Evolutionary conservation across 2,888 invertebrate species (phyloP).

Genomic region (Neoascia interrupta): DNA sequence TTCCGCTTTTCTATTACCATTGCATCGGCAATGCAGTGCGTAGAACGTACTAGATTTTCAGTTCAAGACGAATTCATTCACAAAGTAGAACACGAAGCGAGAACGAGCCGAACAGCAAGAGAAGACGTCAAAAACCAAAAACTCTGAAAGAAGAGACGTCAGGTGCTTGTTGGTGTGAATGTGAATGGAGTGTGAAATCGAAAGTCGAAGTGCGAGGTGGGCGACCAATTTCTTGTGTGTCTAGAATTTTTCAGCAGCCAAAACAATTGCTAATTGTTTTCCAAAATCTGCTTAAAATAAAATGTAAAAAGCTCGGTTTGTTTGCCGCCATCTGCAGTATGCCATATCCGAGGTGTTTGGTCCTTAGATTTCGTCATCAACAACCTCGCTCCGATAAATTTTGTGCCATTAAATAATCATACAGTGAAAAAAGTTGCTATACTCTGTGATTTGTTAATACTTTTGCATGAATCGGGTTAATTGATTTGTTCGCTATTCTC

Average conservation of each 20-base stretch:
- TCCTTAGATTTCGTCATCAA: conserved; percentile 3
- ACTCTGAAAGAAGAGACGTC: no score
- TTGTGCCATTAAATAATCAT: conserved; percentile 35
- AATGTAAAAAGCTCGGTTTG: not conserved
- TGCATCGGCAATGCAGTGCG: conserved; percentile 19
- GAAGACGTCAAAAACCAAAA: conserved; percentile 3
- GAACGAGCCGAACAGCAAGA: no score
- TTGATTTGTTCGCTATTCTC: no score
- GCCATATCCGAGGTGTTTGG: conserved; percentile 9
- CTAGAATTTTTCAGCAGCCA: conserved; percentile 2
- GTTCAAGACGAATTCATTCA: not conserved
- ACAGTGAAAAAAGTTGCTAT: conserved; percentile 51
- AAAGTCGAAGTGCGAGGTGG: conserved; percentile 26
- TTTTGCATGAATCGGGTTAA: no score
- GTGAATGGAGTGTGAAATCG: conserved; percentile 40
- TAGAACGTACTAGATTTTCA: conserved; percentile 28
- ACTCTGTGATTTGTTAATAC: no score
- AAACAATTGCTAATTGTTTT: conserved; percentile 15
- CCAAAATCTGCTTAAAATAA: not conserved
- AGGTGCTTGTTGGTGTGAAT: no score
- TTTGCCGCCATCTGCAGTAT: conserved; percentile 15
- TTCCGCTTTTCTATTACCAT: not conserved
- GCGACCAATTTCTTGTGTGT: conserved; percentile 8
- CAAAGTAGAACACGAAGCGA: not conserved
- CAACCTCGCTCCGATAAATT: conserved; percentile 1